Conservation (phyloP, 2,113 vertebrate species). For the Lamprotornis superbus region DNA sequence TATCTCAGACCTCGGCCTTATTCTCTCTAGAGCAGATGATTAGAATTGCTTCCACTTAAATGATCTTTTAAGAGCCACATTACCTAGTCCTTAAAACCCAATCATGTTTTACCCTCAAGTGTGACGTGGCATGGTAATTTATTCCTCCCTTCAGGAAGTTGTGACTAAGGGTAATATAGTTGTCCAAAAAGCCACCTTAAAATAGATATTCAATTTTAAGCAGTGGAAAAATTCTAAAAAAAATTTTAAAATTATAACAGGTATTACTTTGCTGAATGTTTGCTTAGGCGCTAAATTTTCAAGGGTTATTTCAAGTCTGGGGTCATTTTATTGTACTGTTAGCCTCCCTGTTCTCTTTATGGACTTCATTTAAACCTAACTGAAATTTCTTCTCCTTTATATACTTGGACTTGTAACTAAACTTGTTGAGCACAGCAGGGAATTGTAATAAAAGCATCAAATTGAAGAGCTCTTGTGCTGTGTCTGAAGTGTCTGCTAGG, state of each 20-base stretch:
- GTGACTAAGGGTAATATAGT: background rate
- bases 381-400: background rate
- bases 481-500: background rate
- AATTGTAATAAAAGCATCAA: background rate
- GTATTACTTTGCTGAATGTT: background rate
- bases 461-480: background rate
- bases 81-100: background rate
- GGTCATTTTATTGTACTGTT: background rate
- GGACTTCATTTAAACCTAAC: background rate
- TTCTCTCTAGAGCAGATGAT: background rate
- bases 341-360: background rate
- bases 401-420: background rate
- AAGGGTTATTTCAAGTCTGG: background rate
- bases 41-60: background rate
- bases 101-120: background rate
- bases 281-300: background rate
- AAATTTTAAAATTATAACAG: background rate
- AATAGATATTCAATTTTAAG: background rate
- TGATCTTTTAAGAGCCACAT: background rate
- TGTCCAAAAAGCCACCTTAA: background rate
- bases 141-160: background rate
- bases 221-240: background rate
- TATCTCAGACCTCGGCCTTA: background rate
- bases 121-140: background rate
- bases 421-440: background rate